Evolutionary conservation across 1,140 invertebrate genomes (phyloP).

Genomic region (Conus ventricosus): DNA sequence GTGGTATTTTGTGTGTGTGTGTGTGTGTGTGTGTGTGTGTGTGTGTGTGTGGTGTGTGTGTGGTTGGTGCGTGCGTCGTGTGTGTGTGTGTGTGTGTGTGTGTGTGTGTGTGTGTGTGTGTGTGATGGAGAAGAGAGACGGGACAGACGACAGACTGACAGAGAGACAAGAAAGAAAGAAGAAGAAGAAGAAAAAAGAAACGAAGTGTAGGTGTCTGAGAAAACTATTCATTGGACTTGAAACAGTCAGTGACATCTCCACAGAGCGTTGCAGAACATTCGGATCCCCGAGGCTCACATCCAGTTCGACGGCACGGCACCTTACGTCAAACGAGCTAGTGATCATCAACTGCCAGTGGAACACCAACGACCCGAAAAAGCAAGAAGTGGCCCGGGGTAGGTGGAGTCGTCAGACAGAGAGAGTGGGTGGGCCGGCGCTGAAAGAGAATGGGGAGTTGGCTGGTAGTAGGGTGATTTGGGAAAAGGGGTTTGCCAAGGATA

Average conservation of each 20-base stretch:
- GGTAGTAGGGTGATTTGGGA: no score
- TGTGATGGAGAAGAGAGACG: neutral
- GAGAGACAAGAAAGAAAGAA: no score
- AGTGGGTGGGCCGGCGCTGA: neutral
- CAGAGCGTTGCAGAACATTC: constrained; percentile 78
- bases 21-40: constrained; percentile 5
- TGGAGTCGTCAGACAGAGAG: neutral
- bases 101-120: constrained; percentile 23
- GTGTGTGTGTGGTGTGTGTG: constrained; percentile 17
- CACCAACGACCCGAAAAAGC: constrained; percentile 71
- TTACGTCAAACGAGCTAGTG: constrained; percentile 80
- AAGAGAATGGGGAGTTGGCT: neutral
- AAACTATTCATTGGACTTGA: no score
- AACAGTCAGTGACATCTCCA: no score
- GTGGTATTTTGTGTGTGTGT: neutral
- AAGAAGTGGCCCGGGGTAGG: constrained; percentile 89
- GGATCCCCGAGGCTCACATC: constrained; percentile 84
- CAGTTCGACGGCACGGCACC: constrained; percentile 89
- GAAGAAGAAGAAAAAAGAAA: no score
- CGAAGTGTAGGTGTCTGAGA: no score
- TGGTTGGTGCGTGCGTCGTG: no score
- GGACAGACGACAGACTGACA: no score
- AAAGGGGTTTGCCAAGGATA: no score
- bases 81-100: neutral
- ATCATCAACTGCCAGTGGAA: constrained; percentile 90